These are phyloP conservation scores for Aricia artaxerxes DNA, from an alignment of 2,888 invertebrate species.

Conservation along the genomic window DNA sequence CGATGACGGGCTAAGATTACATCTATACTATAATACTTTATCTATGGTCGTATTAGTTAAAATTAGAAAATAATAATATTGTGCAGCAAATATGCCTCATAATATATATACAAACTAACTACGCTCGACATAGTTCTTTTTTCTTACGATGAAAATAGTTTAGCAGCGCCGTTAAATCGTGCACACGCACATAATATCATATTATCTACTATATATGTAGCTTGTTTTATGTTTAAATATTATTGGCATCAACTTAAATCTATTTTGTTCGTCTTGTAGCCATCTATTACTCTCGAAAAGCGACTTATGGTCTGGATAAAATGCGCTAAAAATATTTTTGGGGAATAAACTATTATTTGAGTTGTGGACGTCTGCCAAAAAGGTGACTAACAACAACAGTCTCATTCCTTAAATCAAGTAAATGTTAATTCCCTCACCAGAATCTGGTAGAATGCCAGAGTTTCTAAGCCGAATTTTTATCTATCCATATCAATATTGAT, in stretches of 20 bases:
- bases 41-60: neutral
- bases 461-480: conserved; percentile 28
- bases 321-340: conserved; percentile 27
- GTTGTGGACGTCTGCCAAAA: conserved; percentile 22
- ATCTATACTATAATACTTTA: too few species aligned
- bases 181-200: too few species aligned
- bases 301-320: conserved; percentile 10
- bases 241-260: neutral
- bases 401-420: conserved; percentile 28
- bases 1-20: too few species aligned
- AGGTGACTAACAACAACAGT: conserved; percentile 29
- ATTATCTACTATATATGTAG: too few species aligned
- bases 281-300: conserved; percentile 4
- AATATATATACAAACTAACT: neutral
- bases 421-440: conserved; percentile 15
- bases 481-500: neutral
- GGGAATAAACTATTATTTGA: conserved; percentile 27
- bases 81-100: neutral
- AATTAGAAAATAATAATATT: neutral
- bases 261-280: neutral
- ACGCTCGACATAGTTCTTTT: neutral
- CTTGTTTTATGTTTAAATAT: neutral
- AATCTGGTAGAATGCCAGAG: conserved; percentile 25
- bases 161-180: neutral
- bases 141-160: neutral